These are phyloP conservation scores for Dolomedes plantarius DNA, from an alignment of 2,888 invertebrate species.

Conservation along the genomic window DNA sequence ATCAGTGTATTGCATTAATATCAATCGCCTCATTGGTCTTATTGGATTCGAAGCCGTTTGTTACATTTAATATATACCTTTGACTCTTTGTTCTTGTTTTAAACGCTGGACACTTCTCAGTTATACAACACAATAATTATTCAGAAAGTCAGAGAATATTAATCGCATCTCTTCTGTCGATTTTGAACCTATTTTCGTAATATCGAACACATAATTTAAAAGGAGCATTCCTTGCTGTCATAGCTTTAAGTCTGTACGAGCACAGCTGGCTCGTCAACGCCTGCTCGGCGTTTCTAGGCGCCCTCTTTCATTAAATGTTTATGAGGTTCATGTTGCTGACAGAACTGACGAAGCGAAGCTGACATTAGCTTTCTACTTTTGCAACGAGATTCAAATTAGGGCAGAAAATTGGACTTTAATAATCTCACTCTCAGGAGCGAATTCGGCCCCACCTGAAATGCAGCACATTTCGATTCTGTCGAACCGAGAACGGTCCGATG, in stretches of 20 bases:
- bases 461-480: too few relatives aligned
- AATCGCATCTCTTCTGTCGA: conserved; percentile 1
- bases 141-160: neutral
- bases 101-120: neutral
- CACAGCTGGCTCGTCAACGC: conserved; percentile 4
- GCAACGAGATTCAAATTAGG: neutral
- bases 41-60: neutral
- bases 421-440: neutral
- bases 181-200: neutral
- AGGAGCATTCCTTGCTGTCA: neutral
- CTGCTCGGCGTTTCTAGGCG: neutral
- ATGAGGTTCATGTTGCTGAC: neutral
- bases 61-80: neutral
- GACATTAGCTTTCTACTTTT: neutral
- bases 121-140: neutral
- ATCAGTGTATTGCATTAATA: neutral
- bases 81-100: neutral
- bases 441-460: too few relatives aligned
- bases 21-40: neutral
- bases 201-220: neutral
- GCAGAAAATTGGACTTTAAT: neutral
- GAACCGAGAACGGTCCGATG: too few relatives aligned
- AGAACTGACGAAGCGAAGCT: neutral
- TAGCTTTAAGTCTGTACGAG: neutral
- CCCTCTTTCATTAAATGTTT: conserved; percentile 2